Evolutionary conservation across 2,113 vertebrate genomes (phyloP), one percentile per base, ranked within the genome.

Genomic region (Tenebrosternarchus preto): DNA sequence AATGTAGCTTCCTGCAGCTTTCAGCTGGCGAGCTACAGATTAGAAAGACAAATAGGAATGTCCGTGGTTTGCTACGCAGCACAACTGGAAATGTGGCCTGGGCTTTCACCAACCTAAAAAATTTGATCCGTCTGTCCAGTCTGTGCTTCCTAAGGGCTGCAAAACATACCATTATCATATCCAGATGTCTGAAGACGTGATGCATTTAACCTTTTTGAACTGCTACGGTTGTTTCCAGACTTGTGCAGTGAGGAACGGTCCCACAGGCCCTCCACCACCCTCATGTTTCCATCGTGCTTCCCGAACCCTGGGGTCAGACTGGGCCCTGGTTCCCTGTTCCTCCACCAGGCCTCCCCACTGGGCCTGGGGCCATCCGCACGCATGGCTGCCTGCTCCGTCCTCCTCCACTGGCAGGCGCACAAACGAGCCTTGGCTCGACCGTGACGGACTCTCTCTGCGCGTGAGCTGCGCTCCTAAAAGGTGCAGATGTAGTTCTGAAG

Each of bases 201-300:
- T 43, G 0, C 46, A 27, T 11, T 46, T 46, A 27, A 11, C 43
- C 8, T 25, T 25, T 5, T 50, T 50, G 43, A 25, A 27, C 15
- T 66, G 2, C 33, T 50, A 5, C 5, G 17, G 17, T 75, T 50
- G 43, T 71, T 43, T 84, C 64, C 83, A 91, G 90, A 78, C 66
- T 1, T 70, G 33, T 78, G 79, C 0, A 0, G 79, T 31, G 70
- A 77, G 64, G 77, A 66, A 0, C 12, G 43, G 43, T 7, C 79
- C 31, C 50, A 61, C 57, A 71, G 69, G 1, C 33, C 20, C 1
- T 4, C 69, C 11, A 67, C 20, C 22, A 74, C 77, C 9, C 39
- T 82, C 12, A 73, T 85, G 29, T 22, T 76, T 50, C 36, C 75
- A 50, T 50, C 46, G 83, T 92, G 69, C 86, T 91, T 70, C 43